A percentile compares a stretch with the other conserved stretches of the same genome.
Evolutionary conservation across 1,140 invertebrate genomes (phyloP).

Genomic region (Lepidurus arcticus): DNA sequence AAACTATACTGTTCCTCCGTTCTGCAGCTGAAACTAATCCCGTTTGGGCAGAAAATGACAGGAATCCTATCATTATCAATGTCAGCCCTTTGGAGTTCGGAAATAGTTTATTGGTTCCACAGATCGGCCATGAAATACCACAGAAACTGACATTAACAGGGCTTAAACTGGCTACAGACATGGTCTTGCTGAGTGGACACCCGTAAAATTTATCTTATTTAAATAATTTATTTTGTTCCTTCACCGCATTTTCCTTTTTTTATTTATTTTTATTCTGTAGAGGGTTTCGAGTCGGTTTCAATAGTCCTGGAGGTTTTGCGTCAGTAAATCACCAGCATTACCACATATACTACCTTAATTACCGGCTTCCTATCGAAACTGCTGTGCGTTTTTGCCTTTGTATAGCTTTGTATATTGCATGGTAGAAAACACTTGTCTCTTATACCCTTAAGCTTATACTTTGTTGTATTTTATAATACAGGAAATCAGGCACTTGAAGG

Average conservation of each 20-base stretch:
- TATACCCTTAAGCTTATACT: constrained; percentile 29
- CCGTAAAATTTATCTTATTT: constrained; percentile 44
- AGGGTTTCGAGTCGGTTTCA: constrained; percentile 60
- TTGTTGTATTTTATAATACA: constrained; percentile 36
- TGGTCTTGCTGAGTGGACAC: constrained; percentile 50
- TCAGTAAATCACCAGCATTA: constrained; percentile 76
- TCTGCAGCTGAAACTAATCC: constrained; percentile 24
- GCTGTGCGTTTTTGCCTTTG: constrained; percentile 47
- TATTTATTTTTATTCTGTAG: constrained; percentile 44
- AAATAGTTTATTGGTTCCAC: constrained; percentile 60
- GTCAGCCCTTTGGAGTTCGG: constrained; percentile 62
- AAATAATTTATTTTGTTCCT: not conserved
- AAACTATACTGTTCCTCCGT: constrained; percentile 52
- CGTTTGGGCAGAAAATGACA: constrained; percentile 31
- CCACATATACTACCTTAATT: constrained; percentile 63
- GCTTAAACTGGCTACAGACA: constrained; percentile 47
- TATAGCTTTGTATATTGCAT: constrained; percentile 36
- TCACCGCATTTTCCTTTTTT: not conserved
- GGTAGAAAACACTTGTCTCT: constrained; percentile 11
- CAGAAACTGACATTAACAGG: constrained; percentile 53
- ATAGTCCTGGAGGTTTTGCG: constrained; percentile 68
- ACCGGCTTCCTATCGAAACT: constrained; percentile 57
- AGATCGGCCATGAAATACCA: constrained; percentile 51
- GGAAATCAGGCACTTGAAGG: constrained; percentile 47
- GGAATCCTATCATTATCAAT: constrained; percentile 53